A percentile compares a stretch with the other conserved stretches of the same genome.
These are phyloP conservation scores for Menidia beryllina DNA, from an alignment of 2,113 vertebrate genomes.

Conservation along the genomic window DNA sequence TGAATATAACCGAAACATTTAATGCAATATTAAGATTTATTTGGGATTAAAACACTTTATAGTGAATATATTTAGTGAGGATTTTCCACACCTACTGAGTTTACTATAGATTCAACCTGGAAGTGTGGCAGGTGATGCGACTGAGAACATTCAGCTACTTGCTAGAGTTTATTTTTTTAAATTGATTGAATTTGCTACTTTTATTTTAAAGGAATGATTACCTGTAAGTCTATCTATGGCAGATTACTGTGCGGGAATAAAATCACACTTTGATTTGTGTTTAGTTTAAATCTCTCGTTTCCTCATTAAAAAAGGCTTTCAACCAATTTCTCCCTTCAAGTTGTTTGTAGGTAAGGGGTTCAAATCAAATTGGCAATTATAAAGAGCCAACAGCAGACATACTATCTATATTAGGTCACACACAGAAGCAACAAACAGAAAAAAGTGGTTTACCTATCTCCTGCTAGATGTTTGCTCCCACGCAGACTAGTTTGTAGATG, in stretches of 20 bases:
- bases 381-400: conserved; percentile 12
- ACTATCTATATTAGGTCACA: conserved; percentile 5
- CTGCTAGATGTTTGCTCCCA: conserved; percentile 44
- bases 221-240: neutral
- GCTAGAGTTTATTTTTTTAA: neutral
- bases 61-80: neutral
- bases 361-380: conserved; percentile 15
- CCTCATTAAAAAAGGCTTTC: neutral
- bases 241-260: neutral
- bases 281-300: conserved; percentile 9
- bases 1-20: no score
- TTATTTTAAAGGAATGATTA: neutral
- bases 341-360: conserved; percentile 12
- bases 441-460: conserved; percentile 63
- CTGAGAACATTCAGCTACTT: conserved; percentile 37
- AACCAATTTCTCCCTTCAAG: neutral
- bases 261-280: conserved; percentile 1
- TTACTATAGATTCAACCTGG: neutral
- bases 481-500: conserved; percentile 37
- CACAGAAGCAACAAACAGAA: conserved; percentile 20
- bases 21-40: neutral
- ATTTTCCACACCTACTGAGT: neutral
- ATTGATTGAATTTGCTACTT: neutral
- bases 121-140: no score
- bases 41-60: neutral